phyloP scores from a whole-genome alignment of 2,888 invertebrate genomes.

The Chironomus riparius region DNA sequence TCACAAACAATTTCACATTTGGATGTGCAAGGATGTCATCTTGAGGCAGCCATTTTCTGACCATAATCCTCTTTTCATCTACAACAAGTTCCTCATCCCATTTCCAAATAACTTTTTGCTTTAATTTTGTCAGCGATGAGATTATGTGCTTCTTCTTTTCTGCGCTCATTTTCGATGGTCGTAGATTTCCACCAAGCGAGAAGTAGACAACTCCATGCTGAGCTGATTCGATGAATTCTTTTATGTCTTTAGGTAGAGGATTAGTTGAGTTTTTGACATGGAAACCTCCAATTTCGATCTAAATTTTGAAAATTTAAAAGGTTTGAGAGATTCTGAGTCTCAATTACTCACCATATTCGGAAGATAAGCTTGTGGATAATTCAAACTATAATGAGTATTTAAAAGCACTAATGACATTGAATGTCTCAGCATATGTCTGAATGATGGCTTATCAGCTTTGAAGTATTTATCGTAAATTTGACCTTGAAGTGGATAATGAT shows the following conservation, averaged over 20 bases:
- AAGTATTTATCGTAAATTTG: conserved; percentile 33
- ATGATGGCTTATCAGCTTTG: conserved; percentile 32
- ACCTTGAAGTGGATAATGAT: conserved; percentile 34
- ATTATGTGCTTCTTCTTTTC: conserved; percentile 34
- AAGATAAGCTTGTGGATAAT: conserved; percentile 38
- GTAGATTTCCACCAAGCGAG: conserved; percentile 43
- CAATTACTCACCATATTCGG: conserved; percentile 37
- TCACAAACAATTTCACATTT: conserved; percentile 4
- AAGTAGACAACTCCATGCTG: conserved; percentile 44
- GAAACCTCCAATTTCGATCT: conserved; percentile 40
- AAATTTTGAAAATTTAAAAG: neutral
- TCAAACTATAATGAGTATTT: conserved; percentile 38
- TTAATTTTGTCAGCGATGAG: conserved; percentile 29
- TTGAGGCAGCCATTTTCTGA: conserved; percentile 13
- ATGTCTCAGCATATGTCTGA: conserved; percentile 34
- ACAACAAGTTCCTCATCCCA: conserved; percentile 26
- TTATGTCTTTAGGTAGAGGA: conserved; percentile 38
- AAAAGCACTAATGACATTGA: conserved; percentile 35
- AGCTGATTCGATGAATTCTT: conserved; percentile 40
- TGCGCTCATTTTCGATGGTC: conserved; percentile 33
- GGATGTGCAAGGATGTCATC: conserved; percentile 6
- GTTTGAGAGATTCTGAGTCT: too few species aligned
- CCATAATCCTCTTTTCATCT: neutral
- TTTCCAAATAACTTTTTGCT: conserved; percentile 29
- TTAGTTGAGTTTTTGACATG: conserved; percentile 37